Conservation (phyloP, 2,888 invertebrate species). For the Eupithecia centaureata region DNA sequence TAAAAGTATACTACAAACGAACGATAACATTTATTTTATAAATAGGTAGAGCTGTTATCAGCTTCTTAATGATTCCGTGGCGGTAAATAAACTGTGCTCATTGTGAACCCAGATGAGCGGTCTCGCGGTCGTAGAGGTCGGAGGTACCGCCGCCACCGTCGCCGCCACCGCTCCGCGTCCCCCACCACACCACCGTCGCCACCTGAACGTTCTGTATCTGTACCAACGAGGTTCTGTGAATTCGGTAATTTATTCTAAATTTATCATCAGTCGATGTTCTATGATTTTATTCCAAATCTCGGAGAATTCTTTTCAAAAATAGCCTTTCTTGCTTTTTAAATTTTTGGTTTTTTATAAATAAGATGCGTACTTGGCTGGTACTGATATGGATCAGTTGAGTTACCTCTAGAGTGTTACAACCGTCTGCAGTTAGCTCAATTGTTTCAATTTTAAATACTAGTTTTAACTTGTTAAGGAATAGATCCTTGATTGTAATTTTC, state of each 20-base stretch:
- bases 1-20: too few relatives aligned
- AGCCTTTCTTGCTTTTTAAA: too few relatives aligned
- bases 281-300: background rate
- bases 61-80: background rate
- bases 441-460: too few relatives aligned
- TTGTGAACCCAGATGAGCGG: conserved; percentile 38
- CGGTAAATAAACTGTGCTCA: background rate
- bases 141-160: conserved; percentile 32
- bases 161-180: conserved; percentile 25
- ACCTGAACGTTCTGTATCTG: conserved; percentile 36
- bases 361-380: too few relatives aligned
- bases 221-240: conserved; percentile 29
- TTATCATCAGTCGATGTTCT: background rate
- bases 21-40: background rate
- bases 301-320: background rate
- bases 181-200: conserved; percentile 29
- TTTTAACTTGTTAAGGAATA: too few relatives aligned
- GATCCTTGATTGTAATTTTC: too few relatives aligned
- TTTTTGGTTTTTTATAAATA: too few relatives aligned
- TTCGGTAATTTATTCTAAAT: conserved; percentile 25
- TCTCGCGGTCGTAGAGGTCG: conserved; percentile 37
- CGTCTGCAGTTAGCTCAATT: too few relatives aligned
- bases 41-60: background rate
- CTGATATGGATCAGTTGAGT: too few relatives aligned
- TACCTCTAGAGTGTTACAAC: too few relatives aligned